Evolutionary conservation across 1,140 invertebrate species (phyloP).

Genomic region (Drosophila sucinea): DNA sequence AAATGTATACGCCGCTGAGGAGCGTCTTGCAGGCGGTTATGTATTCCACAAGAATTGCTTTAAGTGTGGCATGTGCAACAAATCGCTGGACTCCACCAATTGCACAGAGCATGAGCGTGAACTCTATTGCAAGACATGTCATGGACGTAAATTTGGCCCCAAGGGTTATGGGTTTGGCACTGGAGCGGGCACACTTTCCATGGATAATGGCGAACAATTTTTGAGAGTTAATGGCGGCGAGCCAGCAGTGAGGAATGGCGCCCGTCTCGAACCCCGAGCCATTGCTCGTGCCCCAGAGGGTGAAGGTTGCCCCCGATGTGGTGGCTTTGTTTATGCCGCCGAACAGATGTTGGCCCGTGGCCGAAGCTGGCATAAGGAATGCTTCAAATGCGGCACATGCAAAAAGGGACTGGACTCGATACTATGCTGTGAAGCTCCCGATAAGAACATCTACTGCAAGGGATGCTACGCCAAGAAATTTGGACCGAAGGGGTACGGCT

Average conservation of each 20-base stretch:
- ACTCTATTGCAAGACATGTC: conserved; percentile 98
- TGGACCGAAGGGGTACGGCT: conserved; percentile 96
- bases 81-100: conserved; percentile 98
- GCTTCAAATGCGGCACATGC: conserved; percentile 97
- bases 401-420: conserved; percentile 97
- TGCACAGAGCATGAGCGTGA: conserved; percentile 97
- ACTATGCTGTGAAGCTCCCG: conserved; percentile 96
- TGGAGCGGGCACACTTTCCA: conserved; percentile 98
- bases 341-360: conserved; percentile 97
- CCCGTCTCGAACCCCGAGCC: conserved; percentile 86
- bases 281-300: conserved; percentile 94
- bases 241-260: conserved; percentile 66
- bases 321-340: conserved; percentile 95
- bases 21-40: conserved; percentile 97
- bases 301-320: conserved; percentile 94
- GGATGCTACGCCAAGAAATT: conserved; percentile 97
- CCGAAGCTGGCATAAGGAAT: conserved; percentile 97
- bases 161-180: conserved; percentile 99
- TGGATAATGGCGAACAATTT: conserved; percentile 96
- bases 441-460: conserved; percentile 99
- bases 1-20: conserved; percentile 99
- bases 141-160: conserved; percentile 97
- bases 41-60: conserved; percentile 99
- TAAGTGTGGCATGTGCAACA: conserved; percentile 98
- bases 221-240: conserved; percentile 83